Base-by-base conservation (phyloP, 1,140 invertebrate species). In the Tribolium castaneum region DNA sequence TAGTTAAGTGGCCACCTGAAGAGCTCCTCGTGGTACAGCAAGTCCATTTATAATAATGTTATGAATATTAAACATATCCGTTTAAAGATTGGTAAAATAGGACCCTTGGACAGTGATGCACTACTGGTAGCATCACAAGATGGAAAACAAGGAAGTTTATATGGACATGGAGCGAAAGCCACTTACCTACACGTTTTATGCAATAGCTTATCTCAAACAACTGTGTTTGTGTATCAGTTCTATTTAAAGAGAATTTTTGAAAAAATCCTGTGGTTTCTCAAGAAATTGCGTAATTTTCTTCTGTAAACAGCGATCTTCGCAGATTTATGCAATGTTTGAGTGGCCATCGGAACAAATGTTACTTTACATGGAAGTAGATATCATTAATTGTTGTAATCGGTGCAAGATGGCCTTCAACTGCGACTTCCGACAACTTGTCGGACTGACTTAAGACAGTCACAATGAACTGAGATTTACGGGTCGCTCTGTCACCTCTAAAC, bases 181-280 rank as follows among this genome's bases (percentile, higher is more conserved):
- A 66, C 59, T 35, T 30, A 59, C 25, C 59, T 66, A 66, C 59
- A 12, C 59, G 13, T 22, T 66, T 35, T 35, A 66, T 34, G 30
- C 25, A 66, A 35, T 14, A 66, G 10, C 59, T 35, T 66, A 30
- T 66, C 59, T 13, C 4, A 9, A 66, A 59, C 54, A 9, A 62
- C 22, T 34, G 56, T 14, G 25, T 34, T 51, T 62, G 35, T 62
- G 56, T 66, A 66, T 66, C 59, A 66, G 4, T 12, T 34, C 30
- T 66, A 66, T 66, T 66, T 66, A 66, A 66, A 66, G 59, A 34
- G 7, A n/a, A 13, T 66, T 66, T 66, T 34, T 66, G 30, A 35
- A 66, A 66, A 59, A 19, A 19, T 19, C 16, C 7, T 59, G 54
- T 19, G 19, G 19, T 59, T 59, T 59, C 54, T 59, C 10, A 0